Evolutionary conservation across 2,888 invertebrate genomes (phyloP), one percentile per base, ranked within the genome.

Genomic region (Synanthedon andrenaeformis): DNA sequence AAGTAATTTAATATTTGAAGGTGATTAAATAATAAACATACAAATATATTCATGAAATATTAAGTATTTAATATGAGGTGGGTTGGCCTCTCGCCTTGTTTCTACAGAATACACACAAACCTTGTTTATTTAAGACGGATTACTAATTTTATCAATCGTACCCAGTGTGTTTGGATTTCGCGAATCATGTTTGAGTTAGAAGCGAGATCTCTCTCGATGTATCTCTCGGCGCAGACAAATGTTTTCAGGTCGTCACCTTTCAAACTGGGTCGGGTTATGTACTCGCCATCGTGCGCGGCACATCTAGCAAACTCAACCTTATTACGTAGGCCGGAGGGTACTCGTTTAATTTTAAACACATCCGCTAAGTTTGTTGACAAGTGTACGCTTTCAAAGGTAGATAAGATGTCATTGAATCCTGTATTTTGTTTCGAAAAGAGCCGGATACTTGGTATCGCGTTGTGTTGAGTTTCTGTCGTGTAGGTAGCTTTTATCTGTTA

Each of bases 181-280:
- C 14, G 14, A 45, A 13, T 13, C 13, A 45, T 45, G 45, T 45
- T 45, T 45, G 14, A 45, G 45, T 45, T 45, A 45, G 45, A 45
- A 45, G 14, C 45, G 45, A 45, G 45, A 45, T 13, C 11, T 45
- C 10, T 45, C 45, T 45, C 45, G 45, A 45, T 13, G 45, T 45
- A 45, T 45, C 45, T 45, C 45, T 45, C 45, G 45, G n/a, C 13
- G n/a, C 45, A 59, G 58, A 57, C 58, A 57, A 54, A 59, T 59
- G 55, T 58, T 62, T 64, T 64, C 62, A 65, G 65, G 58, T 65
- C 60, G 64, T 64, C 62, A 66, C 65, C 54, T 66, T 65, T 65
- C 60, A 64, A 66, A 65, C 66, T 64, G 62, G 66, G 65, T 61
- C 60, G 56, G 45, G 45, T 45, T 13, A 45, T 14, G 14, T 45